A percentile compares a stretch with the other conserved stretches of the same genome.
Evolutionary conservation across 2,113 vertebrate species (phyloP).

Genomic region (Butorides virescens): DNA sequence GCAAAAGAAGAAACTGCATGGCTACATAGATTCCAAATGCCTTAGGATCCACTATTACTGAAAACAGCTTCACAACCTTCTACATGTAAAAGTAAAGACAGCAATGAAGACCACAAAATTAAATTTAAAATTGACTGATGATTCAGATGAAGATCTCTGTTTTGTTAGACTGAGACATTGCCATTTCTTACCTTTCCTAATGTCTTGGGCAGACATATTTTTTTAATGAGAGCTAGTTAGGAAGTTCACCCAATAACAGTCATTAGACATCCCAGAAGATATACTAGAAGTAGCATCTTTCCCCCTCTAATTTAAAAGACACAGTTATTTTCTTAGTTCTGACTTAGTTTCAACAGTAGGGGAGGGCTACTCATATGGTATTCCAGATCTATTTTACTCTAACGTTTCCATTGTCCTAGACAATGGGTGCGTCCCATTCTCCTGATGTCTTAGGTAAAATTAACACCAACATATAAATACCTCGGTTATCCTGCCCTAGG

Average conservation of each 20-base stretch:
- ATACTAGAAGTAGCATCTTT: not conserved
- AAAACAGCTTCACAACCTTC: not conserved
- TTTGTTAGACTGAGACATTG: not conserved
- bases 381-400: not conserved
- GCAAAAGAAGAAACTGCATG: not conserved
- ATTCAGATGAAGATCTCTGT: not conserved
- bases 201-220: not conserved
- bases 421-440: not conserved
- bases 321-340: not conserved
- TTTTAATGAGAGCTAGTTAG: not conserved
- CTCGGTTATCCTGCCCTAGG: not conserved
- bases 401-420: not conserved
- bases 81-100: not conserved
- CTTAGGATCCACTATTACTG: not conserved
- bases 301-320: not conserved
- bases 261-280: not conserved
- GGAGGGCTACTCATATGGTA: not conserved
- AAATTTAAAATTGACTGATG: not conserved
- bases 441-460: not conserved
- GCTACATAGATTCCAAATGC: not conserved
- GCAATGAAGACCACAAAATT: not conserved
- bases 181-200: not conserved
- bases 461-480: not conserved
- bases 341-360: not conserved
- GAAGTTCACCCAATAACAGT: not conserved